Evolutionary conservation across 2,888 invertebrate genomes (phyloP).

Genomic region (Polydrusus pterygomalis): DNA sequence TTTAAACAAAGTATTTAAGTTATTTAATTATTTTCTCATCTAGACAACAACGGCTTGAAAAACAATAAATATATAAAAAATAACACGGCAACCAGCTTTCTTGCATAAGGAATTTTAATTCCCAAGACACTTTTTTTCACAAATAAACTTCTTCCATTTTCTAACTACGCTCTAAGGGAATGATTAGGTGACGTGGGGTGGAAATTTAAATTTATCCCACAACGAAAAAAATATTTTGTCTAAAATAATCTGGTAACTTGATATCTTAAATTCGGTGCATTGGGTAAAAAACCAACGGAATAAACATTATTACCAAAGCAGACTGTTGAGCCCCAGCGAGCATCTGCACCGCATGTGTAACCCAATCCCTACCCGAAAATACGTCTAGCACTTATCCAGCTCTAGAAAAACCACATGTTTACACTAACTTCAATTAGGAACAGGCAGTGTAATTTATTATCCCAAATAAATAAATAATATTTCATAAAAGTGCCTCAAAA

Average conservation of each 20-base stretch:
- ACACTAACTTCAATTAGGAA: slow-evolving; percentile 62
- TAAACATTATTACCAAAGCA: slow-evolving; percentile 37
- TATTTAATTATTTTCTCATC: too few species aligned
- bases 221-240: slow-evolving; percentile 7
- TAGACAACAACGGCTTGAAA: too few species aligned
- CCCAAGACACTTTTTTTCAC: too few species aligned
- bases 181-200: background rate
- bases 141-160: background rate
- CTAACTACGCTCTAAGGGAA: background rate
- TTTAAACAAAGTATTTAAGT: too few species aligned
- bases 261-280: slow-evolving; percentile 23
- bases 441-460: slow-evolving; percentile 61
- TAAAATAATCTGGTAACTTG: slow-evolving; percentile 37
- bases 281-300: slow-evolving; percentile 34
- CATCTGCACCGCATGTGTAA: slow-evolving; percentile 64
- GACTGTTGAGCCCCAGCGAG: slow-evolving; percentile 44
- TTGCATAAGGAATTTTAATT: too few species aligned
- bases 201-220: slow-evolving; percentile 19
- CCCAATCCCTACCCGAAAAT: slow-evolving; percentile 60
- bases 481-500: slow-evolving; percentile 57
- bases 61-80: too few species aligned
- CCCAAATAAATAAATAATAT: slow-evolving; percentile 61
- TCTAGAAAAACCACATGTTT: slow-evolving; percentile 65
- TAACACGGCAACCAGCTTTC: too few species aligned
- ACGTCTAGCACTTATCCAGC: slow-evolving; percentile 61